A percentile compares a stretch with the other conserved stretches of the same genome.
phyloP scores from a whole-genome alignment of 2,888 invertebrate species.

The Leptinotarsa juncta region DNA sequence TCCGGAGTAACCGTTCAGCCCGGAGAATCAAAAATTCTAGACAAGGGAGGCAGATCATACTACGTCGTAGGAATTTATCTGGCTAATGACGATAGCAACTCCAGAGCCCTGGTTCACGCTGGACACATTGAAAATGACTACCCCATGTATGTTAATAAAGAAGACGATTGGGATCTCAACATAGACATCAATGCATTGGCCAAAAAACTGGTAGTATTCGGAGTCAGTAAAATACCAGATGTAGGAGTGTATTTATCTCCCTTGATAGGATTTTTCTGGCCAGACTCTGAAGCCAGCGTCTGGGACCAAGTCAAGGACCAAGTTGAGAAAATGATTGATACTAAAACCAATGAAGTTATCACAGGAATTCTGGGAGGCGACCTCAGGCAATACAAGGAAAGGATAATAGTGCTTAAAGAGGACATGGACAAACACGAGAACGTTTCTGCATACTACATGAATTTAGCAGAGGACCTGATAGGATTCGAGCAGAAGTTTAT shows the following conservation, averaged over 20 bases:
- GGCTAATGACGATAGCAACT: not conserved
- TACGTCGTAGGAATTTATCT: not conserved
- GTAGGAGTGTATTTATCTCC: slow-evolving; percentile 9
- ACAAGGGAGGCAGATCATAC: not conserved
- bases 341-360: slow-evolving; percentile 14
- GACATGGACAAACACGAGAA: not conserved
- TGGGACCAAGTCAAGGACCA: slow-evolving; percentile 24
- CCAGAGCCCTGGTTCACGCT: not conserved
- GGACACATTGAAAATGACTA: not conserved
- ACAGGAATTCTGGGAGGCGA: slow-evolving; percentile 12
- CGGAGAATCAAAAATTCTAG: not conserved
- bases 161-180: not conserved
- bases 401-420: not conserved
- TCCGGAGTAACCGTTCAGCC: too few relatives aligned
- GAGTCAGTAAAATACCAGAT: slow-evolving; percentile 16
- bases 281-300: slow-evolving; percentile 10
- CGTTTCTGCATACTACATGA: slow-evolving; percentile 21
- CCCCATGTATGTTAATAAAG: not conserved
- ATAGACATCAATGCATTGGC: not conserved
- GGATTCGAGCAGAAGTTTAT: slow-evolving; percentile 31
- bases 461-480: slow-evolving; percentile 24
- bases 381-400: slow-evolving; percentile 3
- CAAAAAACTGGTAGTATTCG: slow-evolving; percentile 11
- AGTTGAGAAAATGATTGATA: slow-evolving; percentile 11
- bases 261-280: slow-evolving; percentile 29